phyloP scores from a whole-genome alignment of 2,888 invertebrate genomes.

The Apotomis betuletana region DNA sequence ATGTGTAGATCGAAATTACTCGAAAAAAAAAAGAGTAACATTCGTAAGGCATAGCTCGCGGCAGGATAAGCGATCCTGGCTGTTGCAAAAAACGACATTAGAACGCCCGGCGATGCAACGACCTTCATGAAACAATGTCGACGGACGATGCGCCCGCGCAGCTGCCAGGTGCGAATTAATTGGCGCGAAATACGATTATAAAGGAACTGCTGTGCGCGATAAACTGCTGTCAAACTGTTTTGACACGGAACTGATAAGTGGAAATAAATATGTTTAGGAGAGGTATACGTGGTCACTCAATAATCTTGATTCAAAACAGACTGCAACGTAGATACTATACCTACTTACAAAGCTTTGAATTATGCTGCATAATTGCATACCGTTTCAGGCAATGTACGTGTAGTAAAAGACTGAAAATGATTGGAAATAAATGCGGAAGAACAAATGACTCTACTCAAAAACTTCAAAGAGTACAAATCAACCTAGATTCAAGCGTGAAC shows the following conservation, averaged over 20 bases:
- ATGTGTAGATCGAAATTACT: conserved; percentile 6
- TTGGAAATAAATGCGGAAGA: not conserved
- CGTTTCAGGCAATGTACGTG: not conserved
- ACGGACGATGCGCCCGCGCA: conserved; percentile 55
- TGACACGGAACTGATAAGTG: conserved; percentile 1
- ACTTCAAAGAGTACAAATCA: not conserved
- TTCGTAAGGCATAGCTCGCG: conserved; percentile 24
- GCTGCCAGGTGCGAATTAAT: conserved; percentile 55
- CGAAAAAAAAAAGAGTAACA: conserved; percentile 9
- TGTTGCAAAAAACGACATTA: conserved; percentile 65
- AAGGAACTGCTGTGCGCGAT: conserved; percentile 8
- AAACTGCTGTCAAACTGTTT: conserved; percentile 14
- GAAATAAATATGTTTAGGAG: not conserved
- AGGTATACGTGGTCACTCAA: not conserved
- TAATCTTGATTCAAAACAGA: too few species aligned
- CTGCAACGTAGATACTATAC: too few species aligned
- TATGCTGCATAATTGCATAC: too few species aligned
- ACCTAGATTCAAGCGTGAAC: not conserved
- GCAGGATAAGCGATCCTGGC: conserved; percentile 13
- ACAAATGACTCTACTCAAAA: not conserved
- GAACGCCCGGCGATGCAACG: conserved; percentile 65
- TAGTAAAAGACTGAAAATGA: not conserved
- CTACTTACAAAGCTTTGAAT: too few species aligned
- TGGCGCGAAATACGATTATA: conserved; percentile 39
- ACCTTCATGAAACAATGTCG: conserved; percentile 65